phyloP scores from a whole-genome alignment of 1,140 invertebrate genomes.

The Luehdorfia chinensis region DNA sequence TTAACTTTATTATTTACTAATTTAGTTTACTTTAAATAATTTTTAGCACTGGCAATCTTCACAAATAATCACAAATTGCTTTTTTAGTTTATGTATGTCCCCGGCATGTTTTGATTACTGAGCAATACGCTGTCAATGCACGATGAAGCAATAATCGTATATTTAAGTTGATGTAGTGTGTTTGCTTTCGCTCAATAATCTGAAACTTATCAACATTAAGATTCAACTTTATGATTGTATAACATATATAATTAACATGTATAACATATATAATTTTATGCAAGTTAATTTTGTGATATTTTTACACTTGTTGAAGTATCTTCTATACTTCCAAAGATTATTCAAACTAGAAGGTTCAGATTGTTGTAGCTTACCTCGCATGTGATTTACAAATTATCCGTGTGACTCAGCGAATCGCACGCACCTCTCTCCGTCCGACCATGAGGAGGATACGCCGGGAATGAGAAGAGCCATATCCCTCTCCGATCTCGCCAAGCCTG shows the following conservation, averaged over 20 bases:
- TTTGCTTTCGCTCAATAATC: slow-evolving; percentile 6
- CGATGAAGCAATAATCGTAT: slow-evolving; percentile 16
- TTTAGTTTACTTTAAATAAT: slow-evolving; percentile 16
- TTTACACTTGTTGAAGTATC: too few relatives aligned
- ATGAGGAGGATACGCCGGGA: slow-evolving; percentile 56
- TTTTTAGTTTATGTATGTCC: slow-evolving; percentile 21
- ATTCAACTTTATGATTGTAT: too few relatives aligned
- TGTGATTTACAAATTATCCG: slow-evolving; percentile 23
- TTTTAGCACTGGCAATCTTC: slow-evolving; percentile 24
- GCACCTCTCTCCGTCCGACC: slow-evolving; percentile 46
- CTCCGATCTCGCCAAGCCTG: slow-evolving; percentile 74
- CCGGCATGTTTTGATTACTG: slow-evolving; percentile 24
- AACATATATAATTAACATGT: too few relatives aligned
- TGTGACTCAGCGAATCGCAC: slow-evolving; percentile 41
- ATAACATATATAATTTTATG: too few relatives aligned
- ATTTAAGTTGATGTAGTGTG: slow-evolving; percentile 11
- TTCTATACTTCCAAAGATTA: too few relatives aligned
- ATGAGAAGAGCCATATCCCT: slow-evolving; percentile 72
- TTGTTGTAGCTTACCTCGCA: slow-evolving; percentile 16
- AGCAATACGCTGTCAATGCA: slow-evolving; percentile 16
- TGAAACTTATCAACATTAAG: not conserved
- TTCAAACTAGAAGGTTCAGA: slow-evolving; percentile 3
- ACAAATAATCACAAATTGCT: slow-evolving; percentile 34
- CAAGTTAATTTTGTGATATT: too few relatives aligned
- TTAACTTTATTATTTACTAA: slow-evolving; percentile 4